Conservation (phyloP, 2,797 vertebrate species). For the Eremophila alpestris region DNA sequence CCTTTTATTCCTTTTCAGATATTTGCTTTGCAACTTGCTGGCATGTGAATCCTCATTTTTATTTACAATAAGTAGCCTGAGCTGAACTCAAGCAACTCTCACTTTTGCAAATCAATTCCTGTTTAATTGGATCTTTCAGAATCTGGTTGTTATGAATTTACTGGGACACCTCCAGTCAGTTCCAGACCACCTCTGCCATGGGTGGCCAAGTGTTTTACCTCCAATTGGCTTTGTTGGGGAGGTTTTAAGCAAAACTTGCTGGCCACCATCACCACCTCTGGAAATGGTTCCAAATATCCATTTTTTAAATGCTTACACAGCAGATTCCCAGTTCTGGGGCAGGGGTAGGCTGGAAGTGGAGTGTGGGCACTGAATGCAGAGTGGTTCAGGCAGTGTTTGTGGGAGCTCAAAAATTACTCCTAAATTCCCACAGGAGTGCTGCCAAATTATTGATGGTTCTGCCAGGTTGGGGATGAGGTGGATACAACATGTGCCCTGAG, state of each 20-base stretch:
- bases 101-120: background rate
- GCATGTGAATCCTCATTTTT: background rate
- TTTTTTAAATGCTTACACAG: background rate
- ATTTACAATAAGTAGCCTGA: rapidly evolving
- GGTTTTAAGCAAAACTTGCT: background rate
- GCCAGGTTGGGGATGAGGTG: background rate
- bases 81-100: background rate
- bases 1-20: background rate
- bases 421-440: background rate
- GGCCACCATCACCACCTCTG: background rate
- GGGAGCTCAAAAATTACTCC: background rate
- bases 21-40: background rate
- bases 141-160: background rate
- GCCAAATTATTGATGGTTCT: background rate
- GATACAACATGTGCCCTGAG: background rate
- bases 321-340: background rate
- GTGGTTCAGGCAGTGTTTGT: rapidly evolving
- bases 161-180: background rate
- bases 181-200: background rate
- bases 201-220: background rate
- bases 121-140: background rate
- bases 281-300: background rate
- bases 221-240: rapidly evolving
- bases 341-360: rapidly evolving
- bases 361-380: background rate